Conservation (phyloP, 2,113 vertebrate genomes). For the Ciconia boyciana region DNA sequence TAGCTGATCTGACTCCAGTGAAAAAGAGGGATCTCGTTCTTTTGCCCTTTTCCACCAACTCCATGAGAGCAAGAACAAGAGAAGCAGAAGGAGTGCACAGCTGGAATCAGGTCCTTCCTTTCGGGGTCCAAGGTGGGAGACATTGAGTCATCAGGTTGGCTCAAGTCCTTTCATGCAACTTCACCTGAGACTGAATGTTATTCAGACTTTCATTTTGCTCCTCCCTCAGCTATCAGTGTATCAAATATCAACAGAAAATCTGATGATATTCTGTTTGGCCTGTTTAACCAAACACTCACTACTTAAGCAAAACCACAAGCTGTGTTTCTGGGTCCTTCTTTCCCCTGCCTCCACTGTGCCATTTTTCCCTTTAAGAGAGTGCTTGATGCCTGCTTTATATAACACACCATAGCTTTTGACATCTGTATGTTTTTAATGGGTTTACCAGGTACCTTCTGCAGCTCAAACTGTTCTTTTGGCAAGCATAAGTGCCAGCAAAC, state of each 20-base stretch:
- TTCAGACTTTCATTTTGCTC: neutral
- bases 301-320: neutral
- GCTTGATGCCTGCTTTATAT: neutral
- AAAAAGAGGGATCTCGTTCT: neutral
- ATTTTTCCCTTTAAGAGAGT: neutral
- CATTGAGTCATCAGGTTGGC: neutral
- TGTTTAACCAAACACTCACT: neutral
- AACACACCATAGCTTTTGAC: neutral
- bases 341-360: neutral
- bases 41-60: neutral
- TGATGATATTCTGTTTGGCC: neutral
- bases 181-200: neutral
- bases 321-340: neutral
- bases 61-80: neutral
- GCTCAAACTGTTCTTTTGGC: slow-evolving; percentile 55
- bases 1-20: neutral
- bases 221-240: neutral
- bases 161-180: neutral
- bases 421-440: slow-evolving; percentile 33
- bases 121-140: neutral
- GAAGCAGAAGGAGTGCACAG: neutral
- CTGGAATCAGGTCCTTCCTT: neutral
- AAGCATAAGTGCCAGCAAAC: neutral
- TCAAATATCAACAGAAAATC: neutral
- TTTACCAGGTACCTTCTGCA: slow-evolving; percentile 46